Percentiles rank a stretch among this genome's conserved stretches.
phyloP scores from a whole-genome alignment of 2,113 vertebrate genomes.

The Chloebia gouldiae region DNA sequence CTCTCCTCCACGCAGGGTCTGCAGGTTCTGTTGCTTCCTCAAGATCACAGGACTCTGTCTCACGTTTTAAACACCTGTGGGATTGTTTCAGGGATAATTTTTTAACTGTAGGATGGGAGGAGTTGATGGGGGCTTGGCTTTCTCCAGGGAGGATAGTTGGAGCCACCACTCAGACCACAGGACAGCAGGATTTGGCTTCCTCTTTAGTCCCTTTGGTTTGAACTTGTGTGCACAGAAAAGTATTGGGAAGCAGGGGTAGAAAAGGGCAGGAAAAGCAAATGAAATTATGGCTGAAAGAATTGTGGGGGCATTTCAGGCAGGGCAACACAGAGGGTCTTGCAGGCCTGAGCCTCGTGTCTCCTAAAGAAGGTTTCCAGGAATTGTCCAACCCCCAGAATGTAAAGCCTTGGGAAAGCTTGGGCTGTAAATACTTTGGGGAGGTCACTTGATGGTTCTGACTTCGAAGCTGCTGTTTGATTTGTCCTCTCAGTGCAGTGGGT shows the following conservation, averaged over 20 bases:
- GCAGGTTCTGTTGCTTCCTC: not conserved
- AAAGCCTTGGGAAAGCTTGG: not conserved
- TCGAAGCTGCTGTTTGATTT: not conserved
- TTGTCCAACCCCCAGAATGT: not conserved
- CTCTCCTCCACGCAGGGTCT: not conserved
- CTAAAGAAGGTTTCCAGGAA: not conserved
- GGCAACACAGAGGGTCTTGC: not conserved
- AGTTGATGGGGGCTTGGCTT: not conserved
- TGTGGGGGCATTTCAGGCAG: not conserved
- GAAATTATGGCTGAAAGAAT: not conserved
- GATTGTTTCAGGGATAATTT: not conserved
- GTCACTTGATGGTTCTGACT: not conserved
- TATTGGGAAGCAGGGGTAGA: not conserved
- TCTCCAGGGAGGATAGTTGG: not conserved
- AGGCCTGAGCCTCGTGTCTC: not conserved
- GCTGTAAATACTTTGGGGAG: not conserved
- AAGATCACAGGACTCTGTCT: not conserved
- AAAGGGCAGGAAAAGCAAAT: not conserved
- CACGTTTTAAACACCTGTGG: not conserved
- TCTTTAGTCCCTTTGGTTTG: not conserved
- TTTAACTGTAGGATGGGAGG: not conserved
- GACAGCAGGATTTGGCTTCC: not conserved
- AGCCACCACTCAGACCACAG: not conserved
- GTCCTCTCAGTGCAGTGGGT: not conserved
- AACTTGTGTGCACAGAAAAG: rapidly evolving